Percentiles rank a stretch among this genome's conserved stretches.
Evolutionary conservation across 2,888 invertebrate species (phyloP).

Genomic region (Drosophila longiperda): DNA sequence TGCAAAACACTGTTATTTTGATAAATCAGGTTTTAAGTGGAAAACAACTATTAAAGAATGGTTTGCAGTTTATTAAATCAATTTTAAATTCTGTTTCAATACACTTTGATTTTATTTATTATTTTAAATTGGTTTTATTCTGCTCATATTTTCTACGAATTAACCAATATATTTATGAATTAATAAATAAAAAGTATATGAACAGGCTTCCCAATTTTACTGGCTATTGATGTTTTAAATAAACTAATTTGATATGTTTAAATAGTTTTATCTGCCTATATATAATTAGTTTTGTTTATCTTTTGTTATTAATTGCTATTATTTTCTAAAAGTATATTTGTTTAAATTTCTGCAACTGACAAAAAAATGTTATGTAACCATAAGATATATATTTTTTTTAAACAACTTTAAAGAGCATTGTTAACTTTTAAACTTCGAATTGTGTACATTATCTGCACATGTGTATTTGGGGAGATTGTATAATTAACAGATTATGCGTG

Average conservation of each 20-base stretch:
- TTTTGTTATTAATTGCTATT: neutral
- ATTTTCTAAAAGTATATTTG: neutral
- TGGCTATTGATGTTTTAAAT: no score
- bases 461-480: neutral
- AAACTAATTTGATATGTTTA: no score
- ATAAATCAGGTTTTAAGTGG: neutral
- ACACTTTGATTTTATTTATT: neutral
- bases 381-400: neutral
- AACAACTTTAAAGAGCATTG: neutral
- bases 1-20: neutral
- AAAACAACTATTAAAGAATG: neutral
- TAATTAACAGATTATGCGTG: neutral
- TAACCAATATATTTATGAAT: no score
- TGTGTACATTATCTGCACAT: neutral
- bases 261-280: no score
- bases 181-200: neutral
- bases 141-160: neutral
- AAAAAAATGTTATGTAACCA: no score
- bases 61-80: neutral
- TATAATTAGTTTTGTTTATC: neutral
- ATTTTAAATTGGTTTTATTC: neutral
- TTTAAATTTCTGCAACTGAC: no score
- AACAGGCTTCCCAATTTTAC: neutral
- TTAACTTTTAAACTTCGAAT: neutral
- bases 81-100: neutral